Conservation (phyloP, 2,797 vertebrate genomes). For the Dromococcyx pavoninus region DNA sequence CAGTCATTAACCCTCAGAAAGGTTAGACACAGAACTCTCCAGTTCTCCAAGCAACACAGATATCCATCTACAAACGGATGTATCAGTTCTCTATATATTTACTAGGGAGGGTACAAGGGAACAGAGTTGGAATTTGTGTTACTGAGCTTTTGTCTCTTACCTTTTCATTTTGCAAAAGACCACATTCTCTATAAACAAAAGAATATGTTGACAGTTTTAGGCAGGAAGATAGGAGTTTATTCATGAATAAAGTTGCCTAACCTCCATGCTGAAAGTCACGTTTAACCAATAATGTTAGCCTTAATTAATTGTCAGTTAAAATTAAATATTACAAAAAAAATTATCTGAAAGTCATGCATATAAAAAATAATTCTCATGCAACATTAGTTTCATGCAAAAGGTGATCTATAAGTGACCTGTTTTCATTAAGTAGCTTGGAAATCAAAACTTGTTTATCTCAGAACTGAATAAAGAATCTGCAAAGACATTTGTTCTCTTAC, state of each 20-base stretch:
- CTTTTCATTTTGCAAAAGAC: constrained; percentile 99
- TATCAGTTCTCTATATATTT: constrained; percentile 73
- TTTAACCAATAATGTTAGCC: constrained; percentile 83
- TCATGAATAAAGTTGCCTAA: constrained; percentile 97
- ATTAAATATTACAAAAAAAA: constrained; percentile 73
- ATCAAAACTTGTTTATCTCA: constrained; percentile 69
- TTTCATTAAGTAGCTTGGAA: constrained; percentile 73
- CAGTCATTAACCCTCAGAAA: constrained; percentile 66
- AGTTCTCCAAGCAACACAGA: constrained; percentile 78
- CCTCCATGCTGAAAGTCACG: constrained; percentile 96
- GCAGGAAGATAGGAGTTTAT: constrained; percentile 96
- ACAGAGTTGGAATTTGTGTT: constrained; percentile 93
- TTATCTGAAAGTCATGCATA: constrained; percentile 80
- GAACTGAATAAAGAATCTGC: constrained; percentile 56
- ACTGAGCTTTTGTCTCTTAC: constrained; percentile 99
- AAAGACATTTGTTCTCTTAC: constrained; percentile 80
- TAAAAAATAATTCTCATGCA: constrained; percentile 85
- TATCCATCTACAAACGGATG: constrained; percentile 78
- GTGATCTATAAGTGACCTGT: constrained; percentile 78
- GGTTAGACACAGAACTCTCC: constrained; percentile 70
- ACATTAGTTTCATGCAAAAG: constrained; percentile 86
- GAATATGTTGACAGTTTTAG: constrained; percentile 99
- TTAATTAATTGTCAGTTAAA: constrained; percentile 80
- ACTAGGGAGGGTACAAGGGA: constrained; percentile 85
- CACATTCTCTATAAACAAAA: constrained; percentile 99